Conservation (phyloP, 1,140 invertebrate species). For the Euschistus heros region DNA sequence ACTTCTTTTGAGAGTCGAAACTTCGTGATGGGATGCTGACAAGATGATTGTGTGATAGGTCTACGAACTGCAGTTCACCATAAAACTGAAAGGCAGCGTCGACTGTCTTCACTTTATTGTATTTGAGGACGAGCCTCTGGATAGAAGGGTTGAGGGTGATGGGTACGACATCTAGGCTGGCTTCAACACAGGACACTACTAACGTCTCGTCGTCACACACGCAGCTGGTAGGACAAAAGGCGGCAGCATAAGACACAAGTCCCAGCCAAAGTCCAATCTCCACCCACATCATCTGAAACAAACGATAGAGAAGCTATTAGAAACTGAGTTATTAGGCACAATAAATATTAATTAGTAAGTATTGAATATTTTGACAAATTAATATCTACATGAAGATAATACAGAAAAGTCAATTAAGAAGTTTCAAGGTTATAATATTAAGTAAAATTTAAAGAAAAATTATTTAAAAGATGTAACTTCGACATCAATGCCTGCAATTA, state of each 20-base stretch:
- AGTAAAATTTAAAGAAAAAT: too few relatives aligned
- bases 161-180: slow-evolving; percentile 75
- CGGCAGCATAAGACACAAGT: slow-evolving; percentile 34
- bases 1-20: slow-evolving; percentile 65
- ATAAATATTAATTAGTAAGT: too few relatives aligned
- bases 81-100: slow-evolving; percentile 81
- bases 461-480: too few relatives aligned
- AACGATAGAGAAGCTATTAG: too few relatives aligned
- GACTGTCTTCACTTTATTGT: slow-evolving; percentile 76
- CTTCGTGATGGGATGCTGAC: slow-evolving; percentile 63
- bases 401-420: too few relatives aligned
- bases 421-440: too few relatives aligned
- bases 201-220: slow-evolving; percentile 78
- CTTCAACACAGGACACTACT: slow-evolving; percentile 73
- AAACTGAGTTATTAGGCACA: too few relatives aligned
- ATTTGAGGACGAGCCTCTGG: slow-evolving; percentile 66
- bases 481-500: too few relatives aligned
- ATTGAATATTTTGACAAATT: too few relatives aligned
- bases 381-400: too few relatives aligned
- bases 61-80: slow-evolving; percentile 66
- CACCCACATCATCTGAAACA: slow-evolving; percentile 33
- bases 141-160: slow-evolving; percentile 84
- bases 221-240: slow-evolving; percentile 64
- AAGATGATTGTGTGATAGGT: slow-evolving; percentile 72
- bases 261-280: slow-evolving; percentile 33